Conservation (phyloP, 2,797 vertebrate species). For the Cryptoprocta ferox region DNA sequence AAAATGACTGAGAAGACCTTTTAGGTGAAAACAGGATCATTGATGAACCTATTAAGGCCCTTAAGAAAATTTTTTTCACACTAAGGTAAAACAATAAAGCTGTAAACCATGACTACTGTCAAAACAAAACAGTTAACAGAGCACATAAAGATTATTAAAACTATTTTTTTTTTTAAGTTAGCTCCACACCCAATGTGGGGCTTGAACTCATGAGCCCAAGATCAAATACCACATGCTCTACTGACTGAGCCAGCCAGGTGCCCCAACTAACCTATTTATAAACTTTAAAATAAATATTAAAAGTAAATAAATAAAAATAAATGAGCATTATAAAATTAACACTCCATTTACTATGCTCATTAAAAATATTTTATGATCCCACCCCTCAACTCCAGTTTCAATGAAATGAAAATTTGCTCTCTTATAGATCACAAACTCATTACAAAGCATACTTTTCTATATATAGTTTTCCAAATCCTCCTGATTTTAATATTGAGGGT, state of each 20-base stretch:
- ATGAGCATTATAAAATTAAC: not conserved
- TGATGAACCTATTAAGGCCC: not conserved
- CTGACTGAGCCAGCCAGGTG: not conserved
- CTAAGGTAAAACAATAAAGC: slow-evolving; percentile 6
- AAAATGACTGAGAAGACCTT: not conserved
- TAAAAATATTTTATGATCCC: slow-evolving; percentile 34
- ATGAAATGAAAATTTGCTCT: not conserved
- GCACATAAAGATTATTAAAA: slow-evolving; percentile 17
- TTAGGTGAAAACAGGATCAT: not conserved
- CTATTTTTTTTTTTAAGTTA: not conserved
- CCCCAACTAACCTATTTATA: not conserved
- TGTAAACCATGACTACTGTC: not conserved
- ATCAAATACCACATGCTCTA: not conserved
- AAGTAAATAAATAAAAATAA: not conserved
- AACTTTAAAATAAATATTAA: slow-evolving; percentile 26
- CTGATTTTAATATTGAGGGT: slow-evolving; percentile 5
- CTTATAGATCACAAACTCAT: not conserved
- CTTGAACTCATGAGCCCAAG: not conserved
- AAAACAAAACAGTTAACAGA: not conserved
- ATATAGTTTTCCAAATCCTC: not conserved
- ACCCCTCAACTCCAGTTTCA: not conserved
- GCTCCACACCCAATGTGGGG: not conserved
- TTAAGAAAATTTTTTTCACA: not conserved
- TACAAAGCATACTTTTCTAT: not conserved
- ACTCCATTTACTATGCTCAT: slow-evolving; percentile 6